Base-by-base conservation (phyloP, 23 tunicate species). In the Halocynthia roretzi region DNA sequence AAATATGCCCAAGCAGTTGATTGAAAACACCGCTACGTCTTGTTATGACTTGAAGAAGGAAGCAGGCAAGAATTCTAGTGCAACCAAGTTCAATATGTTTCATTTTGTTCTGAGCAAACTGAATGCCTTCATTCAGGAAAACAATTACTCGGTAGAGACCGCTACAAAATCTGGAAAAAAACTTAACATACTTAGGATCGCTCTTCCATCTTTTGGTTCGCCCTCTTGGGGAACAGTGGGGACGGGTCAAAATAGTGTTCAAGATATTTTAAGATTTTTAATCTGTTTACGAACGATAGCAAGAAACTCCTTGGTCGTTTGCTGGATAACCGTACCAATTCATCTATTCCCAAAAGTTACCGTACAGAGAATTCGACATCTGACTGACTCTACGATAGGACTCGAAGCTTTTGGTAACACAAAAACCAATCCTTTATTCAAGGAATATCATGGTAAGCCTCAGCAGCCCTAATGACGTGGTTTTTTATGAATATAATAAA, bases 371-470 rank as follows among this genome's bases (percentile, higher is more conserved):
- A 20, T 92, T 8, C 73, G 92, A 53, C 98, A 92, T 7, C 31
- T 80, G 18, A 76, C 71, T 12, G 98, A 92, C 71, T 79, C 83
- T 55, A 74, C 84, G 8, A 75, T 92, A 7, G 68, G 79, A 57
- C 74, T 92, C 23, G 66, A 92, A 54, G 79, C 90, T 12, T 92
- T 92, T 83, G 82, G 69, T 8, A 78, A 76, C 10, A 85, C 82
- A 63, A 82, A 86, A 66, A 73, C 61, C 17, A 92, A 92, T 67
- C 92, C 92, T 8, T 75, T 88, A 14, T 92, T 76, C 65, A 92
- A 82, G 40, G 93, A 92, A 73, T 92, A 85, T 82, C 98, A 92
- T 79, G 98, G 98, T 84, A 62, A 69, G 80, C 65, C n/a, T 52
- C n/a, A n/a, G n/a, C n/a, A n/a, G n/a, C n/a, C n/a, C n/a, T n/a